Evolutionary conservation across 2,113 vertebrate genomes (phyloP).

Genomic region (Ceyx margarethae): DNA sequence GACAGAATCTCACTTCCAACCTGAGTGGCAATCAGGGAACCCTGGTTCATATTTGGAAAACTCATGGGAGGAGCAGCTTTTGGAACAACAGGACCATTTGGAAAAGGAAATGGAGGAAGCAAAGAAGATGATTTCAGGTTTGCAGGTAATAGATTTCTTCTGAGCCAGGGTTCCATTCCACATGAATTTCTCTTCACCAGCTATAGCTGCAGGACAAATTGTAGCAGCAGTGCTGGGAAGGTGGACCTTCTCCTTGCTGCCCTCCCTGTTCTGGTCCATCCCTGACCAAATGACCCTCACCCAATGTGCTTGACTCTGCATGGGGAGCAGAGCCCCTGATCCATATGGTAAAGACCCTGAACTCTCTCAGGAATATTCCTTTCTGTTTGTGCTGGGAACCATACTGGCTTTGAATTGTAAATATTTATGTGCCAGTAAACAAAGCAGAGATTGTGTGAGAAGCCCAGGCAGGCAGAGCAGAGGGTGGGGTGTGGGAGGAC

Average conservation of each 20-base stretch:
- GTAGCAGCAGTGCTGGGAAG: too few relatives aligned
- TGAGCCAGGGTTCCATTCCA: neutral
- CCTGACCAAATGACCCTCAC: neutral
- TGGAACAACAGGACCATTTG: constrained; percentile 92
- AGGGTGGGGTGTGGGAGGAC: neutral
- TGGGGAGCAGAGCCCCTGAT: neutral
- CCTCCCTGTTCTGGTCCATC: neutral
- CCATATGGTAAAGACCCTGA: constrained; percentile 55
- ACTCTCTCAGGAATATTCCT: constrained; percentile 54
- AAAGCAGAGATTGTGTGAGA: constrained; percentile 75
- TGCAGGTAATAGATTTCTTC: constrained; percentile 80
- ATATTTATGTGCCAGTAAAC: constrained; percentile 77
- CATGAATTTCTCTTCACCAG: neutral
- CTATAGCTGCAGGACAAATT: neutral
- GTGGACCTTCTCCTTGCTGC: neutral
- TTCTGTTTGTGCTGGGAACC: constrained; percentile 70
- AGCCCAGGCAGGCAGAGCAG: neutral
- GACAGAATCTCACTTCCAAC: constrained; percentile 36
- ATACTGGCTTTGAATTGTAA: constrained; percentile 69
- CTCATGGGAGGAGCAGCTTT: constrained; percentile 89
- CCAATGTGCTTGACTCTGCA: neutral
- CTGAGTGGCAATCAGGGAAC: constrained; percentile 74
- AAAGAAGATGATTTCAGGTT: constrained; percentile 91
- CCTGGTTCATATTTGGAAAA: constrained; percentile 74
- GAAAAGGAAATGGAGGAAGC: constrained; percentile 95